Conservation (phyloP, 2,888 invertebrate genomes). For the Agrotis ipsilon region DNA sequence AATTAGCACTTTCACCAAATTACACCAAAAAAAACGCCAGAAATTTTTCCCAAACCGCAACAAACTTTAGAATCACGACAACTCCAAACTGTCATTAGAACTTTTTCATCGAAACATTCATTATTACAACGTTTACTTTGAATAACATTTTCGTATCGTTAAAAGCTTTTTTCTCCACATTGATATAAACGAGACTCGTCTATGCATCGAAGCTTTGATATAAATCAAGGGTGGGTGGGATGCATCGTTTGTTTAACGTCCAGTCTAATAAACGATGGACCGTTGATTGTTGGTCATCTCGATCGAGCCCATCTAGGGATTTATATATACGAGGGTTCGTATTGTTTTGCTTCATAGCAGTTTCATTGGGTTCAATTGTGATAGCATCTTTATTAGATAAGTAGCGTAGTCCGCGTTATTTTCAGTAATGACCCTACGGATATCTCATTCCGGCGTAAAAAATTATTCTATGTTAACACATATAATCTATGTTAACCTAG, state of each 20-base stretch:
- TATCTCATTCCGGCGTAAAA: no score
- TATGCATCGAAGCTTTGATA: constrained; percentile 77
- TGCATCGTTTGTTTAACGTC: constrained; percentile 76
- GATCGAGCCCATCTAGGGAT: constrained; percentile 64
- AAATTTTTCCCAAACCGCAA: constrained; percentile 33
- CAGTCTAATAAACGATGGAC: constrained; percentile 73
- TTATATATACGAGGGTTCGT: neutral
- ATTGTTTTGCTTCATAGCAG: constrained; percentile 5
- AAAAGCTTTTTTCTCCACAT: constrained; percentile 88
- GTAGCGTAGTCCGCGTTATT: no score
- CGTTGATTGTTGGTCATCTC: constrained; percentile 72
- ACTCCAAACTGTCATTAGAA: constrained; percentile 68
- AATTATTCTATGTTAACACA: no score
- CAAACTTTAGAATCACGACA: constrained; percentile 60
- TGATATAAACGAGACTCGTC: constrained; percentile 87
- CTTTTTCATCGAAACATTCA: constrained; percentile 69
- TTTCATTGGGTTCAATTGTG: neutral
- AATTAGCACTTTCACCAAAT: constrained; percentile 33
- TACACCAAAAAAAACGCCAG: constrained; percentile 21
- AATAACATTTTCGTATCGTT: constrained; percentile 81
- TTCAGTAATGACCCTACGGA: no score
- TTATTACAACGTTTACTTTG: constrained; percentile 74
- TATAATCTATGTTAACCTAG: no score
- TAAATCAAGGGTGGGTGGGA: constrained; percentile 82
- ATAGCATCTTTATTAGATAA: no score